These are phyloP conservation scores for Oreochromis grahami DNA, from an alignment of 2,797 vertebrate genomes.

Conservation along the genomic window DNA sequence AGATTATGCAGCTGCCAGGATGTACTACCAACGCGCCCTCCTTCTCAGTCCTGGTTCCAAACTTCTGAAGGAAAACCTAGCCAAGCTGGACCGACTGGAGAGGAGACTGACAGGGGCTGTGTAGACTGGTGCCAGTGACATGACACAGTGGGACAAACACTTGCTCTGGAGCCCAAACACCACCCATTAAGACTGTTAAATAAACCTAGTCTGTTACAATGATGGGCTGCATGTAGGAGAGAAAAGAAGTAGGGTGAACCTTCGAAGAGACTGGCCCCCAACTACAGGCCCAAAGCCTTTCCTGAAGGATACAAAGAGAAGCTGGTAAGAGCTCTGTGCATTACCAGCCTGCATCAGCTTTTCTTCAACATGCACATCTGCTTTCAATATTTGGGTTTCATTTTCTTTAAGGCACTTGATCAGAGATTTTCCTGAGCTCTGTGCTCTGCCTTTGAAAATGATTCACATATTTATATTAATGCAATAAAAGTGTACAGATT, in stretches of 20 bases:
- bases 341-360: constrained; percentile 18
- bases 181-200: background rate
- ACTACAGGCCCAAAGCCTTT: background rate
- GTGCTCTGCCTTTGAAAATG: background rate
- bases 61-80: constrained; percentile 92
- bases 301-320: too few species aligned
- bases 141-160: background rate
- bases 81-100: constrained; percentile 92
- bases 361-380: constrained; percentile 22
- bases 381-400: constrained; percentile 4
- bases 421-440: background rate
- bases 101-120: constrained; percentile 79
- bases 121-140: constrained; percentile 14
- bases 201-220: background rate
- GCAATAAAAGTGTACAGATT: background rate
- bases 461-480: constrained; percentile 1
- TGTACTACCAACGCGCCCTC: constrained; percentile 89
- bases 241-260: background rate
- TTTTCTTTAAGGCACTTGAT: constrained; percentile 5
- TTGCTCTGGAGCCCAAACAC: background rate
- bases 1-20: constrained; percentile 86
- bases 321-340: background rate
- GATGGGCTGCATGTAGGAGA: background rate
- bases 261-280: background rate
- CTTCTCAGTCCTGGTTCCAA: constrained; percentile 88